Conservation (phyloP, 2,888 invertebrate species). For the Cephus rjabovi region DNA sequence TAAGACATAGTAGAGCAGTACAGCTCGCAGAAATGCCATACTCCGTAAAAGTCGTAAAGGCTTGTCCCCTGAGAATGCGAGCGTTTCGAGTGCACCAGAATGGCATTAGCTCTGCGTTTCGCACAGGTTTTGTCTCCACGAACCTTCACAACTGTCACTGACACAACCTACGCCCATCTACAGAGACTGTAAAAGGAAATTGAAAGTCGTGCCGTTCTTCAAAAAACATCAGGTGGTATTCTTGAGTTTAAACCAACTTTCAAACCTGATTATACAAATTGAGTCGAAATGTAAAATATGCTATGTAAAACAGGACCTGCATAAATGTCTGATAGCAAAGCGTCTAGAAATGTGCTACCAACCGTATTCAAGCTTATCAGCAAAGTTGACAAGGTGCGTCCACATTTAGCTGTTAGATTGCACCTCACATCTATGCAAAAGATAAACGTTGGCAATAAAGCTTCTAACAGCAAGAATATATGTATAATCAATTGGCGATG, state of each 20-base stretch:
- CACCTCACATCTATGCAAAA: no score
- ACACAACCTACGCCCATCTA: not conserved
- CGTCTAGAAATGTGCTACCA: no score
- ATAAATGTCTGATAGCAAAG: not conserved
- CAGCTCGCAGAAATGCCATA: not conserved
- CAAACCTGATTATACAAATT: not conserved
- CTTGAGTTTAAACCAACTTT: not conserved
- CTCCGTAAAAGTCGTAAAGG: constrained; percentile 21
- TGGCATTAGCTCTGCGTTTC: not conserved
- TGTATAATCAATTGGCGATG: no score
- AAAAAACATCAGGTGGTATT: not conserved
- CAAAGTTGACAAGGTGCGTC: no score
- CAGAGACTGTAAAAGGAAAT: not conserved
- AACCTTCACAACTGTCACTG: not conserved
- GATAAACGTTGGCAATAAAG: no score
- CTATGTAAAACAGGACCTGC: not conserved
- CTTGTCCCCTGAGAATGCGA: constrained; percentile 42
- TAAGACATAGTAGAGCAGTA: not conserved
- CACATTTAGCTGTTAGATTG: no score
- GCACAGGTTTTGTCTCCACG: not conserved
- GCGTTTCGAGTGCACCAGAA: constrained; percentile 12
- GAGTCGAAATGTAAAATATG: not conserved
- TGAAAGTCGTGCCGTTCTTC: not conserved
- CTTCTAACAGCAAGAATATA: no score
- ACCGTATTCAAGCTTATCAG: no score